Evolutionary conservation across 2,797 vertebrate genomes (phyloP).

Genomic region (Cetoscarus ocellatus): DNA sequence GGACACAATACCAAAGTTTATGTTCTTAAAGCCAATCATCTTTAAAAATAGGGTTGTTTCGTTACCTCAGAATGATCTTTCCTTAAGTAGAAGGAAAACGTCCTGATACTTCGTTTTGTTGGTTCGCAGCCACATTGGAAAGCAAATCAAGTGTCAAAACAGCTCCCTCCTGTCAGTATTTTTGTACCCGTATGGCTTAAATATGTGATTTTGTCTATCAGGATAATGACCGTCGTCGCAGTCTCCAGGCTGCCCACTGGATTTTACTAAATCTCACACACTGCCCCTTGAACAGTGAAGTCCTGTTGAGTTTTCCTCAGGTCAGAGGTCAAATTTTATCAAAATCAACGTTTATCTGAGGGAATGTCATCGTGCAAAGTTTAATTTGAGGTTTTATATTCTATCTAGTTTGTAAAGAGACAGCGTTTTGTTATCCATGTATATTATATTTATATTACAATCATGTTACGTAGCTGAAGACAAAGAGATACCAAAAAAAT

Average conservation of each 20-base stretch:
- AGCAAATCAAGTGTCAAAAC: too few relatives aligned
- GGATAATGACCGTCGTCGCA: too few relatives aligned
- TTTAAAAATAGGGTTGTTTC: too few relatives aligned
- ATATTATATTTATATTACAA: slow-evolving; percentile 77
- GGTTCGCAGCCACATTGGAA: too few relatives aligned
- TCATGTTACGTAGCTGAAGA: slow-evolving; percentile 65
- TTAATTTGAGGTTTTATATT: slow-evolving; percentile 70
- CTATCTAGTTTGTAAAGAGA: slow-evolving; percentile 71
- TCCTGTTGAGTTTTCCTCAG: slow-evolving; percentile 42
- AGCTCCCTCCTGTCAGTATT: too few relatives aligned
- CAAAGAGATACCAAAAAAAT: slow-evolving; percentile 76
- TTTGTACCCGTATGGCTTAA: too few relatives aligned
- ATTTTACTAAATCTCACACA: neutral
- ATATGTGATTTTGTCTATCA: too few relatives aligned
- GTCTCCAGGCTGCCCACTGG: neutral
- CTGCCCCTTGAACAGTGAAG: neutral
- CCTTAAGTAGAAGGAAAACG: too few relatives aligned
- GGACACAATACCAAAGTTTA: too few relatives aligned
- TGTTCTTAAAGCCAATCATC: too few relatives aligned
- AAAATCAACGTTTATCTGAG: slow-evolving; percentile 29
- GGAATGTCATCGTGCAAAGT: slow-evolving; percentile 34
- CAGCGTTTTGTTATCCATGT: slow-evolving; percentile 69
- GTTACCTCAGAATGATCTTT: too few relatives aligned
- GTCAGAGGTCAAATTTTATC: slow-evolving; percentile 51
- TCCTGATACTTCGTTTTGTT: too few relatives aligned